Percentiles rank a stretch among this genome's conserved stretches.
These are phyloP conservation scores for Callopanchax toddi DNA, from an alignment of 2,113 vertebrate species.

Conservation along the genomic window DNA sequence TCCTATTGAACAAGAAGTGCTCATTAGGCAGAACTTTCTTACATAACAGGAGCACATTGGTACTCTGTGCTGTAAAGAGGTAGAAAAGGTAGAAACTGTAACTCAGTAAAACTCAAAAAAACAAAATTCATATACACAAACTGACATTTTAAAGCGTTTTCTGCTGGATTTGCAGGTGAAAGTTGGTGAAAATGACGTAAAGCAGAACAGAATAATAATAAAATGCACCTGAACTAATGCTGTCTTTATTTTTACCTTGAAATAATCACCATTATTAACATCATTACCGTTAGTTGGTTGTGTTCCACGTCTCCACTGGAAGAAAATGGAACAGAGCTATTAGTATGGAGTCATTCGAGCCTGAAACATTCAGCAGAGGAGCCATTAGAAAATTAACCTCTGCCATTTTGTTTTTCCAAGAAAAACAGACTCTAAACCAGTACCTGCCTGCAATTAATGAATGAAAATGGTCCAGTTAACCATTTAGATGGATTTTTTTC, in stretches of 20 bases:
- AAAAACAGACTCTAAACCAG: slow-evolving; percentile 28
- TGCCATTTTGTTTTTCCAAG: slow-evolving; percentile 35
- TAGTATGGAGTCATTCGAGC: neutral
- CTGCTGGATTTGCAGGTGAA: neutral
- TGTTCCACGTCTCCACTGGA: slow-evolving; percentile 25
- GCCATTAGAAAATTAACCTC: slow-evolving; percentile 62
- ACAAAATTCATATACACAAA: neutral
- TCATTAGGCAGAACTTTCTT: slow-evolving; percentile 24
- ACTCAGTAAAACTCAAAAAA: neutral
- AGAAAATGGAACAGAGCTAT: slow-evolving; percentile 3
- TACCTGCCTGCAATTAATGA: slow-evolving; percentile 47
- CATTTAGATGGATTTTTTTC: slow-evolving; percentile 62
- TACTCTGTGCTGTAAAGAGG: neutral
- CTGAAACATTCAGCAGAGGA: slow-evolving; percentile 47
- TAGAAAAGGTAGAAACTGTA: slow-evolving; percentile 5
- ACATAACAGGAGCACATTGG: slow-evolving; percentile 1
- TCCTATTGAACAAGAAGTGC: slow-evolving; percentile 25
- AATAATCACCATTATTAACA: slow-evolving; percentile 13
- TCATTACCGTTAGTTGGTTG: slow-evolving; percentile 24
- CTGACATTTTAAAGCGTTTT: neutral
- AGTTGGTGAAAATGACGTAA: neutral
- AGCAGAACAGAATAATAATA: neutral
- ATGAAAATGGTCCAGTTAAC: slow-evolving; percentile 44
- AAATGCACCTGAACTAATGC: neutral
- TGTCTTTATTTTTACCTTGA: neutral